Evolutionary conservation across 2,888 invertebrate species (phyloP), one percentile per base, ranked within the genome.

Genomic region (Hecatera dysodea): DNA sequence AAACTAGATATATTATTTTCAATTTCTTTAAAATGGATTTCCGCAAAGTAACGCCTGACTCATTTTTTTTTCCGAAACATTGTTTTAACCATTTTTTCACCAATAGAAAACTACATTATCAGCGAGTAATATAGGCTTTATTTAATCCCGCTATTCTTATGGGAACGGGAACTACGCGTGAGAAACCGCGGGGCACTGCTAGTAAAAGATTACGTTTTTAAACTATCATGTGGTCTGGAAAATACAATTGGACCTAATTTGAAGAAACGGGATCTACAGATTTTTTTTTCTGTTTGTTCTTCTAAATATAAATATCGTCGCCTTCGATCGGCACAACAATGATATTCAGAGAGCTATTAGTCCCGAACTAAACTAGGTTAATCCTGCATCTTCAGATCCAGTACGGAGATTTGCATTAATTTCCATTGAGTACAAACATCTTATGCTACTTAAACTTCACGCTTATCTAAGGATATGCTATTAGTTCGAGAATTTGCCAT

Each of bases 381-480:
- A 81, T 77, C 78, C 53, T 9, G 27, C 50, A 46, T 77, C 62
- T 63, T 62, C 44, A 48, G 52, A 55, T 55, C 53, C 61, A 61
- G 61, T 77, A 81, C 36, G 48, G 39, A 55, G 61, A 81, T 81
- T 77, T 77, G 71, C 71, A 81, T 77, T 81, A 81, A 77, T 77
- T 81, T 77, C 29, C 61, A 75, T 75, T 60, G 19, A 44, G 36
- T 36, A 29, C 48, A 64, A 67, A 67, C 75, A 53, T 44, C 67
- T 75, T 36, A 65, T 19, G 19, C 6, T 42, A 24, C 12, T 76
- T 33, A 63, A 46, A 48, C 59, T 63, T 44, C 24, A 15, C 15
- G 9, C 11, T 77, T 56, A 77, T 77, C 55, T 46, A 22, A 59
- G 70, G 50, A 61, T 53, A 33, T 56, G 29, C 9, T 39, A 48